These are phyloP conservation scores for Abramis brama DNA, from an alignment of 2,113 vertebrate genomes.

Conservation along the genomic window DNA sequence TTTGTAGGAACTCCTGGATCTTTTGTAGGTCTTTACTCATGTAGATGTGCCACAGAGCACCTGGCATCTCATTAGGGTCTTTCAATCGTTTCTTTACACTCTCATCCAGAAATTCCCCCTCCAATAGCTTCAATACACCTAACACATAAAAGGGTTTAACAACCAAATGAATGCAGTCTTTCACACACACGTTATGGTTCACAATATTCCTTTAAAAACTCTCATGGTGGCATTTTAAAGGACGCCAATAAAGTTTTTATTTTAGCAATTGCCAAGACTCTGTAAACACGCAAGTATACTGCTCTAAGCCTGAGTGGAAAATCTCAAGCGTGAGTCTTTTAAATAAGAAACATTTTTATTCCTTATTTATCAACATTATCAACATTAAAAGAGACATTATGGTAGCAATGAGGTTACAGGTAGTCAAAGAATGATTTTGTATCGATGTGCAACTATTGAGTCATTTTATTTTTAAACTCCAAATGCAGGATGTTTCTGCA, in stretches of 20 bases:
- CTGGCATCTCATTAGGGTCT: slow-evolving; percentile 83
- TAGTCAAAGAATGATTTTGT: not conserved
- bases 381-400: not conserved
- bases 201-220: slow-evolving; percentile 17
- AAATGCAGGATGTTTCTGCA: not conserved
- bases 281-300: not conserved
- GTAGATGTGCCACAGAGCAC: slow-evolving; percentile 89
- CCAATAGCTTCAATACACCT: slow-evolving; percentile 86
- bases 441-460: not conserved
- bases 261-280: not conserved
- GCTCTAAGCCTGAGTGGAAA: not conserved
- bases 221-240: not conserved
- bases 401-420: not conserved
- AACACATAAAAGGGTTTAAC: slow-evolving; percentile 9
- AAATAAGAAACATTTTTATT: not conserved
- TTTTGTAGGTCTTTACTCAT: slow-evolving; percentile 85
- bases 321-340: not conserved
- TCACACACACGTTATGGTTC: not conserved
- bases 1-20: slow-evolving; percentile 86
- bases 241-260: not conserved
- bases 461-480: not conserved
- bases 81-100: slow-evolving; percentile 81
- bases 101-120: slow-evolving; percentile 86
- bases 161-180: not conserved
- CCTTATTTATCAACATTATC: not conserved